Evolutionary conservation across 2,888 invertebrate species (phyloP).

Genomic region (Argyresthia albistria): DNA sequence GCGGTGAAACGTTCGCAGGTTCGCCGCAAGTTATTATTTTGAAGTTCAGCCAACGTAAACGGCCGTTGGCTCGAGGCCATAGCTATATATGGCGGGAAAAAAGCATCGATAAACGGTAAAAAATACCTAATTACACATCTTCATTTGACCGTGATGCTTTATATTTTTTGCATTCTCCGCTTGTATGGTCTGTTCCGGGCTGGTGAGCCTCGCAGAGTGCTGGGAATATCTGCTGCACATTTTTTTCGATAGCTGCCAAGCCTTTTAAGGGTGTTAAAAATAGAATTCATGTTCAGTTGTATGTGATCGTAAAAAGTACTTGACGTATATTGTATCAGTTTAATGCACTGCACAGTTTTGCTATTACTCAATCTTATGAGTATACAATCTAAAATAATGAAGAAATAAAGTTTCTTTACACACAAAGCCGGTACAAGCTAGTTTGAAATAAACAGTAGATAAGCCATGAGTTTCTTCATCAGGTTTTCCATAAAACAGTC

Average conservation of each 20-base stretch:
- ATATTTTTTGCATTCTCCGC: constrained; percentile 31
- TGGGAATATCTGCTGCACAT: constrained; percentile 34
- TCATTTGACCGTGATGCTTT: constrained; percentile 65
- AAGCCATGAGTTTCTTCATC: too few species aligned
- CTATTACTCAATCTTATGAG: too few species aligned
- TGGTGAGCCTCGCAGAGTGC: constrained; percentile 26
- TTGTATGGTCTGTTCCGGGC: constrained; percentile 29
- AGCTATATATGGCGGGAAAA: constrained; percentile 43
- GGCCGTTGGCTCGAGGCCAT: constrained; percentile 43
- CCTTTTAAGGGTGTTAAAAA: constrained; percentile 5
- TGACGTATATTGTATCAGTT: too few species aligned
- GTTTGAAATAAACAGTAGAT: too few species aligned
- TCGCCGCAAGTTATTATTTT: constrained; percentile 28
- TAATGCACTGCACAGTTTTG: too few species aligned
- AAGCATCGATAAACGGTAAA: constrained; percentile 38
- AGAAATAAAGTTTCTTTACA: too few species aligned
- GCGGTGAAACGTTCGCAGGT: background rate
- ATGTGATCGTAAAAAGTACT: too few species aligned
- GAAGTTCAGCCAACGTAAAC: constrained; percentile 45
- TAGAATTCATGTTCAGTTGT: background rate
- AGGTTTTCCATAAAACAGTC: too few species aligned
- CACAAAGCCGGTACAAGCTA: too few species aligned
- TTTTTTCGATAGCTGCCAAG: constrained; percentile 1
- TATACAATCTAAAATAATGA: too few species aligned
- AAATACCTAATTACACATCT: constrained; percentile 62